phyloP scores from a whole-genome alignment of 1,140 invertebrate genomes.

The Bombyx mandarina region DNA sequence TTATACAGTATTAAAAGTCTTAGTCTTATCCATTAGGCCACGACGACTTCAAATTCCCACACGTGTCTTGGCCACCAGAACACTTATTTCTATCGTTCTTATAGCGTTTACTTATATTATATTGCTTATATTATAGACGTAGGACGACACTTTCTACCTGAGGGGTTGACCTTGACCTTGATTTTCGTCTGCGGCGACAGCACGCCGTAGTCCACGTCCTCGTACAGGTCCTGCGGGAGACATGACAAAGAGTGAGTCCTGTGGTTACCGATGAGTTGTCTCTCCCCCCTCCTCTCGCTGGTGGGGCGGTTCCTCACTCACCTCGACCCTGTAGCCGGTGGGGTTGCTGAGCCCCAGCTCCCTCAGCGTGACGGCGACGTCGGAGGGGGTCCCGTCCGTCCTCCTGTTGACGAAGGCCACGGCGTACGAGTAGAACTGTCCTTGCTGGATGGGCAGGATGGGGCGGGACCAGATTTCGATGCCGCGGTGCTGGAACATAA shows the following conservation, averaged over 20 bases:
- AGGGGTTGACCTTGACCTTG: constrained; percentile 94
- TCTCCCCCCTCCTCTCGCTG: neutral
- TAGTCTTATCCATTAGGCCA: too few relatives aligned
- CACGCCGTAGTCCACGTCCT: constrained; percentile 87
- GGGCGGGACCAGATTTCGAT: constrained; percentile 94
- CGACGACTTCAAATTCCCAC: too few relatives aligned
- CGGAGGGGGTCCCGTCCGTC: constrained; percentile 90
- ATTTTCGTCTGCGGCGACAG: constrained; percentile 89
- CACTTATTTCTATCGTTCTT: too few relatives aligned
- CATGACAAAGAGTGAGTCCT: neutral
- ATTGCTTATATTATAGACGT: constrained; percentile 11
- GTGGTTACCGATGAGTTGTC: neutral
- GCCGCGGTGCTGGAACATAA: constrained; percentile 79
- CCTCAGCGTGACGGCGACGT: constrained; percentile 87
- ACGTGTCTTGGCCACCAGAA: too few relatives aligned
- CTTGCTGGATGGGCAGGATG: constrained; percentile 83
- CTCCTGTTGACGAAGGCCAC: constrained; percentile 89
- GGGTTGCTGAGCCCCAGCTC: constrained; percentile 85
- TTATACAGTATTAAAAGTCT: too few relatives aligned
- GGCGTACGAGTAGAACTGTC: constrained; percentile 89
- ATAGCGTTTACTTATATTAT: too few relatives aligned
- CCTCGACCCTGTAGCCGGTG: constrained; percentile 88
- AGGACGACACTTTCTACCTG: constrained; percentile 75
- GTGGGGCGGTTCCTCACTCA: constrained; percentile 42
- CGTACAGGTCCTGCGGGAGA: constrained; percentile 82